Evolutionary conservation across 2,113 vertebrate species (phyloP), one percentile per base, ranked within the genome.

Genomic region (Mesitornis unicolor): DNA sequence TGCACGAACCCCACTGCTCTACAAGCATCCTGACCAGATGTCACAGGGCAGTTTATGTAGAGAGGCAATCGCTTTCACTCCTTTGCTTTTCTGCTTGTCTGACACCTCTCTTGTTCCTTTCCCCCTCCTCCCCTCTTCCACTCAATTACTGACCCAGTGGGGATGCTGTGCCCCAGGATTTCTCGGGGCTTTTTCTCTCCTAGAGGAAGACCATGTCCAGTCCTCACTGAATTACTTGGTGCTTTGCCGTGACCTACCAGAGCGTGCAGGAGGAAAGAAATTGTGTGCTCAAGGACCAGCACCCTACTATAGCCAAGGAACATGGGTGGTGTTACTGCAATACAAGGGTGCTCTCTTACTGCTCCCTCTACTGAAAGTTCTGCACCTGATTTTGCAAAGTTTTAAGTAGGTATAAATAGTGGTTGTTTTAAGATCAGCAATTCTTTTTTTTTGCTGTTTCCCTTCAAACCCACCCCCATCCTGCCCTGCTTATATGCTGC

Each of bases 291-390:
- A 50, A 73, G 33, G 53, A 28, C 65, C 57, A 76, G 5, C 38
- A 45, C 42, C 25, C 22, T 43, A 1, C 38, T 60, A 8, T 14
- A 13, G 40, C 61, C 7, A 13, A 64, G 40, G 47, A 73, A 31
- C 12, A 21, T 0, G 0, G 20, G 13, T 60, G 36, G 28, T 40
- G 16, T 45, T 84, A 18, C 43, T 79, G 50, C 3, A 1, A 1
- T 36, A 13, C 9, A 36, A 10, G 35, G 53, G 18, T 50, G 26
- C 15, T 79, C 9, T 81, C 77, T 35, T 26, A 19, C 33, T 31
- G 16, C 17, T 74, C 45, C n/a, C 13, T 69, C 33, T 45, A 9
- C 29, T 17, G 50, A 4, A 83, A 92, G 43, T 38, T 56, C 28
- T 68, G 47, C 51, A 45, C 13, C 7, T 16, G 14, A 28, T 89